Evolutionary conservation across 2,113 vertebrate genomes (phyloP).

Genomic region (Lucifuga dentata): DNA sequence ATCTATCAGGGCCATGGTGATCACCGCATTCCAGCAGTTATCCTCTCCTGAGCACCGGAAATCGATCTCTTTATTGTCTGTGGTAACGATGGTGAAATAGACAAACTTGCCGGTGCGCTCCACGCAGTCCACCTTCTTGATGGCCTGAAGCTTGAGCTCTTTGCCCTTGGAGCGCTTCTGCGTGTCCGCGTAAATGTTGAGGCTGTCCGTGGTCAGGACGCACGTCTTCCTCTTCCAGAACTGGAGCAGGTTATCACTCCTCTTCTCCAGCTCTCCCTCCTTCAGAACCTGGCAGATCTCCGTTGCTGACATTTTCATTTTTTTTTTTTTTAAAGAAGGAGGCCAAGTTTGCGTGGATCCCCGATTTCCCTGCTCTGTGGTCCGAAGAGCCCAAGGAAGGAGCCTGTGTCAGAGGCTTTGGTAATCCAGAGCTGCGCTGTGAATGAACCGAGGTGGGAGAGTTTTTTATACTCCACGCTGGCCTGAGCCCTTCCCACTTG

Average conservation of each 20-base stretch:
- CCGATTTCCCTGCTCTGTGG: constrained; percentile 1
- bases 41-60: constrained; percentile 92
- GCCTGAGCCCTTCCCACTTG: constrained; percentile 67
- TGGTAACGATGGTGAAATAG: constrained; percentile 98
- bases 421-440: constrained; percentile 70
- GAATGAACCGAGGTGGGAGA: constrained; percentile 51
- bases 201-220: constrained; percentile 92
- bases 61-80: constrained; percentile 95
- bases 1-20: constrained; percentile 96
- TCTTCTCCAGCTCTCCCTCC: constrained; percentile 96
- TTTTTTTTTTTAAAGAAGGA: constrained; percentile 48
- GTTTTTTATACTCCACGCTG: constrained; percentile 48
- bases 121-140: constrained; percentile 96
- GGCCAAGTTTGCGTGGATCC: background rate
- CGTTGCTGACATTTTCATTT: constrained; percentile 86
- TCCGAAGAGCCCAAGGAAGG: constrained; percentile 49
- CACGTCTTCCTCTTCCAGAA: constrained; percentile 96
- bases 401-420: constrained; percentile 22
- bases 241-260: constrained; percentile 94
- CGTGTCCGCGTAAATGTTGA: constrained; percentile 89
- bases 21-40: constrained; percentile 94
- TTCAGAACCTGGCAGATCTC: constrained; percentile 85
- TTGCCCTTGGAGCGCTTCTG: constrained; percentile 88
- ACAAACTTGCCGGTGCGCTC: constrained; percentile 95
- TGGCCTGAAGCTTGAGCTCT: constrained; percentile 91